These are phyloP conservation scores for Ophiodon elongatus DNA, from an alignment of 2,113 vertebrate genomes.

Conservation along the genomic window DNA sequence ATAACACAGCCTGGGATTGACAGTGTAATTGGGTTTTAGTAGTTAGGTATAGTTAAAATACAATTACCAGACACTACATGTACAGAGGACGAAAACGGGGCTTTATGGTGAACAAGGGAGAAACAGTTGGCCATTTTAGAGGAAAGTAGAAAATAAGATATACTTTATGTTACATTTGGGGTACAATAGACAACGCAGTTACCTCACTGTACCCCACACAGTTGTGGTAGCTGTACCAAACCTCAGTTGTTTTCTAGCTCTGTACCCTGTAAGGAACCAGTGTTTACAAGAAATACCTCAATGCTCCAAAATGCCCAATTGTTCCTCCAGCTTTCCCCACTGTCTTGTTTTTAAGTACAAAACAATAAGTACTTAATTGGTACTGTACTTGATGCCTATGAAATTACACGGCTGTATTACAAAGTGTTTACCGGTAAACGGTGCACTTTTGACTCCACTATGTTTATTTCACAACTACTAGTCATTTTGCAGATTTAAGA, in stretches of 20 bases:
- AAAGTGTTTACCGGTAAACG: not conserved
- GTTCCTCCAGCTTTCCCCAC: not conserved
- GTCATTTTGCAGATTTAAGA: not conserved
- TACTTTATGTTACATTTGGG: not conserved
- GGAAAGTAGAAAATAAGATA: not conserved
- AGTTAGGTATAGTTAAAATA: not conserved
- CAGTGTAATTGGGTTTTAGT: not conserved
- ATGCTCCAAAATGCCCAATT: not conserved
- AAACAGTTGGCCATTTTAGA: not conserved
- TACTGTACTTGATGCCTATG: not conserved
- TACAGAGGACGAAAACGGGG: not conserved
- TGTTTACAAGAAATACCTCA: not conserved
- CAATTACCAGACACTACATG: not conserved
- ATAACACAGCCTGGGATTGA: not conserved
- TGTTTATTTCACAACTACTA: not conserved
- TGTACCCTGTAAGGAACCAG: not conserved
- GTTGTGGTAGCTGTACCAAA: not conserved
- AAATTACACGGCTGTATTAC: not conserved
- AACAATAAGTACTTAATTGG: not conserved
- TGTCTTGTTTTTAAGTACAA: not conserved
- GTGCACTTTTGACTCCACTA: too few relatives aligned
- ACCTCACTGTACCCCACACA: not conserved
- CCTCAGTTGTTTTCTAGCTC: not conserved
- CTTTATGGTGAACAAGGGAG: not conserved
- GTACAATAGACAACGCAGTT: not conserved